These are phyloP conservation scores for Epiperipatus broadwayi DNA, from an alignment of 2,888 invertebrate genomes.

Conservation along the genomic window DNA sequence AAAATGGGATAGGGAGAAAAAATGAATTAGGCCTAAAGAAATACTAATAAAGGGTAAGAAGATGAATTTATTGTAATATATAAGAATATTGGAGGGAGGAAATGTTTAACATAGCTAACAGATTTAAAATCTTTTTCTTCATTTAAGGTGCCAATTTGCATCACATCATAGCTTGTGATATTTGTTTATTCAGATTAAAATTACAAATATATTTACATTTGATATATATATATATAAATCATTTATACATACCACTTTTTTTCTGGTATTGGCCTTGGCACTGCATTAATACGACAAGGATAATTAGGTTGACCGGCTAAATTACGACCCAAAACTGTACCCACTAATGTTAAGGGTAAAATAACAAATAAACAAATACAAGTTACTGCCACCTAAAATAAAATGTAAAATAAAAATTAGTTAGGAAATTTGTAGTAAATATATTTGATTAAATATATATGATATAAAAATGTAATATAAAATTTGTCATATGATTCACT, in stretches of 20 bases:
- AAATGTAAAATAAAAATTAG: slow-evolving; percentile 14
- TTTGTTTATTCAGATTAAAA: too few relatives aligned
- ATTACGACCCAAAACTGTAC: slow-evolving; percentile 89
- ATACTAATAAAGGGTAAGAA: too few relatives aligned
- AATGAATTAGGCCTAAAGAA: too few relatives aligned
- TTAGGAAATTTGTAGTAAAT: not conserved
- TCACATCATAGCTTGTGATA: too few relatives aligned
- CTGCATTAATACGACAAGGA: slow-evolving; percentile 94
- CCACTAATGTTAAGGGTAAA: slow-evolving; percentile 81
- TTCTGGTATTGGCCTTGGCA: slow-evolving; percentile 89
- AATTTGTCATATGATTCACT: too few relatives aligned
- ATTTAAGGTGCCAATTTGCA: too few relatives aligned
- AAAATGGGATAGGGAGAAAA: too few relatives aligned
- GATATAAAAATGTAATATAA: not conserved
- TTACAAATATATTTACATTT: slow-evolving; percentile 4
- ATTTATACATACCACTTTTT: slow-evolving; percentile 57
- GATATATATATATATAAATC: not conserved
- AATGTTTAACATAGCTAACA: too few relatives aligned
- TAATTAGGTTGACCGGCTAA: slow-evolving; percentile 89
- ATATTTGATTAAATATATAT: slow-evolving; percentile 12
- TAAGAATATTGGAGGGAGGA: too few relatives aligned
- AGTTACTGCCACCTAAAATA: slow-evolving; percentile 63
- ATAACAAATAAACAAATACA: slow-evolving; percentile 97
- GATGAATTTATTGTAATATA: too few relatives aligned
- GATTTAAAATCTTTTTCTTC: too few relatives aligned